Base-by-base conservation (phyloP, 64 coral and sea anemone genomes). In the Cladopsammia gracilis region DNA sequence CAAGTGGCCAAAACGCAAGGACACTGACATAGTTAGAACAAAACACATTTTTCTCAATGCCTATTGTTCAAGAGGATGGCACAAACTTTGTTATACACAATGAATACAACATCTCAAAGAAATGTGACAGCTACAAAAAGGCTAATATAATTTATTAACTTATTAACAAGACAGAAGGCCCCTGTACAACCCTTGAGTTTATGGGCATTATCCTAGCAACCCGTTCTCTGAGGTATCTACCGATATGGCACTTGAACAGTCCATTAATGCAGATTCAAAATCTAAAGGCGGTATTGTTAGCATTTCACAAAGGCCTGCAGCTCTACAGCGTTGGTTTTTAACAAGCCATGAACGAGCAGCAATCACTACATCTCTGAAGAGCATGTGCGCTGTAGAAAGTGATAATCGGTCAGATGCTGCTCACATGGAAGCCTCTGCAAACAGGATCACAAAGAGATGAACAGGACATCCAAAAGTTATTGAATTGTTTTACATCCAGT, bases 181-280 rank as follows among this genome's bases (percentile, higher is more conserved):
- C n/a, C n/a, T n/a, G n/a, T n/a, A n/a, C n/a, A n/a, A 95, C 52
- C 82, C 88, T 10, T 24, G 18, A 68, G 88, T 87, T 0, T 48
- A 90, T 66, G 8, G 70, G 59, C 86, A 53, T 86, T 90, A 43
- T 91, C 75, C n/a, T n/a, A 59, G 53, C 19, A 70, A 95, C 64
- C 60, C 88, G 3, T 91, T 91, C 44, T 47, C 88, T 22, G 42
- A 88, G 25, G 75, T 95, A 10, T 95, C 59, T 62, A 87, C 89
- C 1, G 94, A 87, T 53, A 91, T 82, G 87, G 79, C 88, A 4
- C 62, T 95, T 15, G 73, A 95, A 16, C 93, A 90, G 44, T 90
- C 80, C 2, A 73, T 89, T 48, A 94, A 88, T 54, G 67, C 66
- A 24, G 77, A 89, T 20, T 94, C 77, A 23, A 95, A 90, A 48